A percentile compares a stretch with the other conserved stretches of the same genome.
These are phyloP conservation scores for Strix uralensis DNA, from an alignment of 2,113 vertebrate genomes.

Conservation along the genomic window DNA sequence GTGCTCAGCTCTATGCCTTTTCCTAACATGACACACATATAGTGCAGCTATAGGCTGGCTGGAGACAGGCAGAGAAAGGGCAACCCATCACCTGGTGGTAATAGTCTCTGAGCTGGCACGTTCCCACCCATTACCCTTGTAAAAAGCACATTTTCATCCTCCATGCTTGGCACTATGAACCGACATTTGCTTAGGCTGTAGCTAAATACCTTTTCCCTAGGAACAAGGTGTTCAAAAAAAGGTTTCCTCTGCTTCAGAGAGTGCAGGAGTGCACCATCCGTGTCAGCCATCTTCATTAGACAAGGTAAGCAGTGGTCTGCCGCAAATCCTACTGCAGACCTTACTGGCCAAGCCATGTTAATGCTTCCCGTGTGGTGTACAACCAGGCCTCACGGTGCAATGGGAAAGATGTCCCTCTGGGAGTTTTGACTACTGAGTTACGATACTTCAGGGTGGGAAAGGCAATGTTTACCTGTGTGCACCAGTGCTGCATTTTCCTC, in stretches of 20 bases:
- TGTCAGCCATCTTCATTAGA: not conserved
- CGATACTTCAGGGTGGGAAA: not conserved
- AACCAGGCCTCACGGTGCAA: fast-evolving
- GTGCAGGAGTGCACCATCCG: fast-evolving
- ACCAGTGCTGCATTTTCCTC: not conserved
- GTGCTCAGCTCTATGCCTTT: fast-evolving
- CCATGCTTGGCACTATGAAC: not conserved
- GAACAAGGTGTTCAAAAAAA: not conserved
- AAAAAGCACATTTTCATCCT: not conserved
- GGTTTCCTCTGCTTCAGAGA: not conserved
- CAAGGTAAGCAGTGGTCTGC: not conserved
- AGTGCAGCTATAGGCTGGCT: not conserved
- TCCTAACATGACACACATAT: fast-evolving
- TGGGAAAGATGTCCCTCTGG: not conserved
- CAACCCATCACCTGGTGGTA: fast-evolving
- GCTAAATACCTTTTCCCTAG: not conserved
- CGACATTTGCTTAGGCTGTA: not conserved
- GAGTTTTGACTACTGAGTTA: not conserved
- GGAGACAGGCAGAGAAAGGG: not conserved
- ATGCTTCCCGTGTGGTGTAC: fast-evolving
- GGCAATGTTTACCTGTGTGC: fast-evolving
- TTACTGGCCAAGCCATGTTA: fast-evolving
- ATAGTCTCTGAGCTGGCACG: not conserved
- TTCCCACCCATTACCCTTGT: not conserved
- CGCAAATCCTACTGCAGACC: not conserved